phyloP scores from a whole-genome alignment of 2,888 invertebrate species.

The Parnassius orleans region DNA sequence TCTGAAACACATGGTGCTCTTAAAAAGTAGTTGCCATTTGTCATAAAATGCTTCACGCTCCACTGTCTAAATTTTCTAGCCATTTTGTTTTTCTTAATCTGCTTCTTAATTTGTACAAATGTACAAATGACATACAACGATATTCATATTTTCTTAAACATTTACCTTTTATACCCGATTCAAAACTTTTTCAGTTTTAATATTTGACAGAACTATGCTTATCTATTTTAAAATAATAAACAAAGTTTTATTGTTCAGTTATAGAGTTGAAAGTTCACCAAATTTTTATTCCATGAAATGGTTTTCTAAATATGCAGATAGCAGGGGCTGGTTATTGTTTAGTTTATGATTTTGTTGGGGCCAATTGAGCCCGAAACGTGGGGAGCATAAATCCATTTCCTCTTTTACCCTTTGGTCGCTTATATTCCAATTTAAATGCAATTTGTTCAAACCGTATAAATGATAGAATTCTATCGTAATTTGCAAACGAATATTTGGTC shows the following conservation, averaged over 20 bases:
- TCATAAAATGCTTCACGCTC: background rate
- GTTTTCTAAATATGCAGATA: constrained; percentile 53
- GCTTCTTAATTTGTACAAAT: background rate
- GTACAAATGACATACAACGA: background rate
- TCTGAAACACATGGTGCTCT: background rate
- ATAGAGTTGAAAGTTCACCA: constrained; percentile 3
- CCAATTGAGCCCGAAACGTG: constrained; percentile 49
- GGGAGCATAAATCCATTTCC: constrained; percentile 34
- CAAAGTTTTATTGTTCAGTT: background rate
- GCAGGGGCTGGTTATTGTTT: constrained; percentile 45
- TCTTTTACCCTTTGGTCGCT: constrained; percentile 1
- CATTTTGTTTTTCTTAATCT: background rate
- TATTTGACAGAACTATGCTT: constrained; percentile 1
- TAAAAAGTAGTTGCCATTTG: constrained; percentile 1
- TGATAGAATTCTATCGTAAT: no score
- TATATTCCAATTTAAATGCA: background rate
- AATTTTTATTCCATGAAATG: background rate
- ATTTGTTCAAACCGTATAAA: background rate
- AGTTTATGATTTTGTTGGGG: constrained; percentile 48
- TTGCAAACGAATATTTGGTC: no score
- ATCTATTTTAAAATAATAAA: background rate
- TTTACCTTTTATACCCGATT: background rate
- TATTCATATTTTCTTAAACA: background rate
- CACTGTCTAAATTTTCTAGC: background rate
- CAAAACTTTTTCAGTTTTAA: constrained; percentile 7